phyloP scores from a whole-genome alignment of 1,140 invertebrate genomes.

The Agrypnia vestita region DNA sequence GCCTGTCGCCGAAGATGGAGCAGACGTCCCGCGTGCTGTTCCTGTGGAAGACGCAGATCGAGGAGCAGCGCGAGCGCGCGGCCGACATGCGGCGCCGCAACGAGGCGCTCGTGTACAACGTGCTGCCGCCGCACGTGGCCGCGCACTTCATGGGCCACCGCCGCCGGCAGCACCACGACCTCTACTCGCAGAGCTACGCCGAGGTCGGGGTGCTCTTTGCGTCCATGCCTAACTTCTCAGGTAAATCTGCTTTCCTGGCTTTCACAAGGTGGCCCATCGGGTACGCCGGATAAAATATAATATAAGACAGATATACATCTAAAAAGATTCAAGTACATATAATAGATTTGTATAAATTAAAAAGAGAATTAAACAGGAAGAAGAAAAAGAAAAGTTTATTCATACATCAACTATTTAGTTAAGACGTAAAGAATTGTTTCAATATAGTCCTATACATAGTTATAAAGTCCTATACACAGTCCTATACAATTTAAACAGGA shows the following conservation, averaged over 20 bases:
- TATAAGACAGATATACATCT: no score
- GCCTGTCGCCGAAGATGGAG: conserved; percentile 83
- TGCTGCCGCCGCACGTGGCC: conserved; percentile 91
- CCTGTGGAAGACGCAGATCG: conserved; percentile 74
- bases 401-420: no score
- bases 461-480: no score
- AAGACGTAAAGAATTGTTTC: no score
- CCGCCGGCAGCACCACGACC: conserved; percentile 87
- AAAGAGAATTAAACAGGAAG: no score
- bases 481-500: no score
- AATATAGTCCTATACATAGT: no score
- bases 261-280: no score
- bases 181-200: conserved; percentile 94
- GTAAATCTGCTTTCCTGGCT: conserved; percentile 71
- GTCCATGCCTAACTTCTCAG: conserved; percentile 95
- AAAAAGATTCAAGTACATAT: no score
- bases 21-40: conserved; percentile 82
- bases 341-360: no score
- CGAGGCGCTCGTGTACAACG: conserved; percentile 90
- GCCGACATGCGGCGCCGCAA: conserved; percentile 90
- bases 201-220: conserved; percentile 95
- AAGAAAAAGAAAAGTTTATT: no score
- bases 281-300: no score
- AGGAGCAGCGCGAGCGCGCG: conserved; percentile 87
- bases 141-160: conserved; percentile 89